phyloP scores from a whole-genome alignment of 1,140 invertebrate genomes.

The Thaumetopoea pityocampa region DNA sequence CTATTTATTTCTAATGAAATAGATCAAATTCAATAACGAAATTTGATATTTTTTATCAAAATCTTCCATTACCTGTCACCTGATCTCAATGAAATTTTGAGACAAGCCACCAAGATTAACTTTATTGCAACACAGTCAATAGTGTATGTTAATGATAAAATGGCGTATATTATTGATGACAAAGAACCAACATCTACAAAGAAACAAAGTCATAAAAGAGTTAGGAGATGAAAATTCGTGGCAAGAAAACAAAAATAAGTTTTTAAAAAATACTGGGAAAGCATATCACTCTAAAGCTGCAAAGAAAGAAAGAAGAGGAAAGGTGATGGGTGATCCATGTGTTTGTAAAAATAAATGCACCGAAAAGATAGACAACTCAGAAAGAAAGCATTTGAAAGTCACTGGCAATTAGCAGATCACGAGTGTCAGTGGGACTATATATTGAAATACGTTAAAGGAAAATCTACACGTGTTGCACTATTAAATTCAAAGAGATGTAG shows the following conservation, averaged over 20 bases:
- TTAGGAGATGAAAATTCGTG: too few relatives aligned
- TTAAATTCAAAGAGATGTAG: neutral
- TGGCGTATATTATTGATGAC: neutral
- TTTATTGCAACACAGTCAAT: neutral
- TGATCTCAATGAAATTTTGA: too few relatives aligned
- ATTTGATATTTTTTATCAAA: too few relatives aligned
- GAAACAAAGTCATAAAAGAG: too few relatives aligned
- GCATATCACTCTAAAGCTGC: too few relatives aligned
- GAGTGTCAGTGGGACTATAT: neutral
- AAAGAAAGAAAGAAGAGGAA: neutral
- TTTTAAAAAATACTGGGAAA: too few relatives aligned
- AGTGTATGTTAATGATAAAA: neutral
- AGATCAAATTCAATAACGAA: too few relatives aligned
- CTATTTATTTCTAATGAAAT: too few relatives aligned
- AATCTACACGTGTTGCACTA: neutral
- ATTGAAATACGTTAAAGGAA: neutral
- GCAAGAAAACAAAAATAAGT: too few relatives aligned
- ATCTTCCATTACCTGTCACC: too few relatives aligned
- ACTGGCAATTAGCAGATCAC: neutral
- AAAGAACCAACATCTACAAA: neutral
- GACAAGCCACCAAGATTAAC: neutral
- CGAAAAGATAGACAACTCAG: too few relatives aligned
- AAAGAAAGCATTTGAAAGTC: neutral
- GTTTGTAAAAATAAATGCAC: neutral
- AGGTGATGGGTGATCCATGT: neutral